These are phyloP conservation scores for Philypnodon macrostomus DNA, from an alignment of 2,797 vertebrate species.

Conservation along the genomic window DNA sequence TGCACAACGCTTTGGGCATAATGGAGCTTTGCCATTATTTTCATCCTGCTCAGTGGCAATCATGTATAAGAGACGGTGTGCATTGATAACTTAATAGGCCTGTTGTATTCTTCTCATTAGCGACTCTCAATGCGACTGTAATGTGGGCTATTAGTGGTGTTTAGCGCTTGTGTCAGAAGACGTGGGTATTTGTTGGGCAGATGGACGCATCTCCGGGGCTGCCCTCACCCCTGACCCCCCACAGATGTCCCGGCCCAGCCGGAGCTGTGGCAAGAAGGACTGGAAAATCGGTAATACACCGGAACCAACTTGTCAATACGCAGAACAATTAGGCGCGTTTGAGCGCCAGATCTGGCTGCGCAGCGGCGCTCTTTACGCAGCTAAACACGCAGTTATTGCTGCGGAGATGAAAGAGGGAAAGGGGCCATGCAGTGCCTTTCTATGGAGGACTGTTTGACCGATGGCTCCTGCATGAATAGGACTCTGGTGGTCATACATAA, in stretches of 20 bases:
- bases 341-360: conserved; percentile 80
- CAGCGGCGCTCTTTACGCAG: conserved; percentile 72
- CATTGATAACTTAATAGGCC: conserved; percentile 47
- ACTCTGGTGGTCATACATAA: conserved; percentile 71
- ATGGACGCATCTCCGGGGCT: conserved; percentile 83
- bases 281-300: conserved; percentile 85
- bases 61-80: conserved; percentile 33
- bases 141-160: conserved; percentile 59
- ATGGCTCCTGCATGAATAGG: conserved; percentile 62
- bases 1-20: conserved; percentile 50
- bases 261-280: conserved; percentile 63
- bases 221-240: conserved; percentile 82
- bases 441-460: conserved; percentile 59
- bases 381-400: conserved; percentile 79
- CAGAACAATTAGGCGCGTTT: conserved; percentile 81
- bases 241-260: conserved; percentile 83
- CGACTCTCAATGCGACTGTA: conserved; percentile 50
- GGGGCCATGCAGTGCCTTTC: conserved; percentile 57
- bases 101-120: conserved; percentile 44
- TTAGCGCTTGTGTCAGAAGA: conserved; percentile 57
- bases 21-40: conserved; percentile 55
- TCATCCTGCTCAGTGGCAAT: conserved; percentile 34
- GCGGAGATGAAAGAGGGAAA: conserved; percentile 66
- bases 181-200: conserved; percentile 78
- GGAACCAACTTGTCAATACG: conserved; percentile 80